Evolutionary conservation across 2,797 vertebrate genomes (phyloP), one percentile per base, ranked within the genome.

Genomic region (Pelochelys cantorii): DNA sequence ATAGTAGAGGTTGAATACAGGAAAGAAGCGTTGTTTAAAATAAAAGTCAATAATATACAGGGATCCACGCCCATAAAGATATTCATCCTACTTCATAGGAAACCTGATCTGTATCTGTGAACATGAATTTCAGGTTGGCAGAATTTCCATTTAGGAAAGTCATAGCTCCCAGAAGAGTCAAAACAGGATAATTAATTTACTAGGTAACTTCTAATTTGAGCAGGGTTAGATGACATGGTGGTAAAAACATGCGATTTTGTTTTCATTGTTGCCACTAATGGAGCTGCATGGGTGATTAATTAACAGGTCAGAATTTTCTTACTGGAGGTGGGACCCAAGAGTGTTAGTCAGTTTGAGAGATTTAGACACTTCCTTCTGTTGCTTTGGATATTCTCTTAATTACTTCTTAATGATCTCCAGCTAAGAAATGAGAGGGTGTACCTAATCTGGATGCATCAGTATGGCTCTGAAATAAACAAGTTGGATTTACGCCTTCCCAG

Each of bases 401-500:
- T 20, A 53, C 34, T 89, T 74, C 60, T 65, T 34, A 27, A 78
- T 93, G 77, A 94, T 87, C 85, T 84, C 54, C 86, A 83, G 56
- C n/a, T 62, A 79, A 92, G 25, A 90, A 94, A 79, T 13, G 22
- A 75, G 74, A 79, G 87, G 18, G 11, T 29, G 13, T 56, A 83
- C 14, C 7, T 48, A 48, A 15, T 15, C 88, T 87, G 8, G 5
- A 92, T 82, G 7, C 71, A 87, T 89, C 3, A 1, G 52, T 13
- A 86, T 81, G 56, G 68, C 87, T 95, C 54, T 83, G 85, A 86
- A 90, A 85, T 52, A 52, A 91, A 86, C 60, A 62, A 62, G 60
- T 31, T 62, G 68, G 57, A 13, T 34, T 77, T 81, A 83, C 31
- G 92, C 59, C 54, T 89, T 93, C 65, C n/a, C 79, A 87, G 80